Evolutionary conservation across 1,140 invertebrate species (phyloP), one percentile per base, ranked within the genome.

Genomic region (Meloidogyne chitwoodi): DNA sequence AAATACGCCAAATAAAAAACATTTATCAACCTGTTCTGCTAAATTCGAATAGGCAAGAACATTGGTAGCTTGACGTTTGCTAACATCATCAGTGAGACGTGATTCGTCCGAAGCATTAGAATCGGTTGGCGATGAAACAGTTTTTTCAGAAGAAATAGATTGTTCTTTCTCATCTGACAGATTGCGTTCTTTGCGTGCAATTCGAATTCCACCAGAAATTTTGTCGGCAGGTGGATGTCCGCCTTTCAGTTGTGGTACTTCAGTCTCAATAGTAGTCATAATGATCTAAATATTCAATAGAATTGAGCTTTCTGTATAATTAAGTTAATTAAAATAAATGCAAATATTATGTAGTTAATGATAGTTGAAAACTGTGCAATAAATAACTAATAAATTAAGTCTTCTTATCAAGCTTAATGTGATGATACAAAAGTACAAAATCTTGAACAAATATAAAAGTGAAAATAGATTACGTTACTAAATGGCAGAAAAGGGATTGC

Each of bases 101-200:
- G 41, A 14, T n/a, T 75, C 74, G 0, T 41, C 74, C 24, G 27
- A 72, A 12, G 75, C 22, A 26, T 31, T 24, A n/a, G 38, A 48
- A 3, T 74, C 68, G 10, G 69, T 24, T 16, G 38, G 44, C n/a
- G 69, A 71, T n/a, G 14, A 10, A 44, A 22, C 27, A 56, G 27
- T 16, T 29, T 76, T 77, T 22, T 76, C 24, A 22, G n/a, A 16
- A 48, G 44, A 22, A 10, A 19, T 27, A 31, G 71, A 11, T 5
- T n/a, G n/a, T n/a, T 38, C 62, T 67, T 64, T 16, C 29, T 48
- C 29, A 16, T 27, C 38, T 22, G 31, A 77, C n/a, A 71, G 22
- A 31, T 78, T 83, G n/a, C 67, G 34, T 63, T 83, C 81, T 61
- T 83, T 81, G 26, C 78, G 72, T 10, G 79, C 79, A 1, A 80